Percentiles rank a stretch among this genome's conserved stretches.
These are phyloP conservation scores for Telenomus remus DNA, from an alignment of 1,140 invertebrate genomes.

Conservation along the genomic window DNA sequence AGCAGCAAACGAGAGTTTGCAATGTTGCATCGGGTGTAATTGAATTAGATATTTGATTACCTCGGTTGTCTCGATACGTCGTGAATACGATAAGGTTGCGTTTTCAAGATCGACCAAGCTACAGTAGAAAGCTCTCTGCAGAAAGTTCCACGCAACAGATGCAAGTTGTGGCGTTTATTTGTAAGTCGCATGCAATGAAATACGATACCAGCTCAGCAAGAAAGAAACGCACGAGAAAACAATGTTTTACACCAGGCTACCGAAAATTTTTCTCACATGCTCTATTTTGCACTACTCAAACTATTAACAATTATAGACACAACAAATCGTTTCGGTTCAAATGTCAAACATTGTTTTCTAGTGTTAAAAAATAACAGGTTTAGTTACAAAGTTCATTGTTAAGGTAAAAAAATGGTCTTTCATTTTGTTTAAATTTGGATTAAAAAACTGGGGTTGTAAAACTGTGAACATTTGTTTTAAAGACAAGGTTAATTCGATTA, in stretches of 20 bases:
- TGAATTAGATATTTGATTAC: constrained; percentile 52
- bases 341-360: no score
- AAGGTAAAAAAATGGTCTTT: no score
- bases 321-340: no score
- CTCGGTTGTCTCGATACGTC: constrained; percentile 47
- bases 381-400: no score
- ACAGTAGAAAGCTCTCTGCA: constrained; percentile 73
- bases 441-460: no score
- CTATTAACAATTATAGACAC: no score
- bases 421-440: no score
- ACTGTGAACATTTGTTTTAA: no score
- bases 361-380: no score
- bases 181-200: constrained; percentile 56
- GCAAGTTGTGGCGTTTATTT: constrained; percentile 39
- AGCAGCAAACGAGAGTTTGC: constrained; percentile 11
- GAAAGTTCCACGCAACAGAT: constrained; percentile 56
- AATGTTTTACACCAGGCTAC: constrained; percentile 21
- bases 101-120: constrained; percentile 71
- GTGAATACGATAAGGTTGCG: constrained; percentile 46
- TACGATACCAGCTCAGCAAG: constrained; percentile 35
- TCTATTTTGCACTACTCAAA: no score
- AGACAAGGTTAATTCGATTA: no score
- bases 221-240: constrained; percentile 22
- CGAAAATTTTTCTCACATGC: no score
- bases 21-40: constrained; percentile 40